Base-by-base conservation (phyloP, 2,113 vertebrate species). In the Periophthalmodon schlosseri region DNA sequence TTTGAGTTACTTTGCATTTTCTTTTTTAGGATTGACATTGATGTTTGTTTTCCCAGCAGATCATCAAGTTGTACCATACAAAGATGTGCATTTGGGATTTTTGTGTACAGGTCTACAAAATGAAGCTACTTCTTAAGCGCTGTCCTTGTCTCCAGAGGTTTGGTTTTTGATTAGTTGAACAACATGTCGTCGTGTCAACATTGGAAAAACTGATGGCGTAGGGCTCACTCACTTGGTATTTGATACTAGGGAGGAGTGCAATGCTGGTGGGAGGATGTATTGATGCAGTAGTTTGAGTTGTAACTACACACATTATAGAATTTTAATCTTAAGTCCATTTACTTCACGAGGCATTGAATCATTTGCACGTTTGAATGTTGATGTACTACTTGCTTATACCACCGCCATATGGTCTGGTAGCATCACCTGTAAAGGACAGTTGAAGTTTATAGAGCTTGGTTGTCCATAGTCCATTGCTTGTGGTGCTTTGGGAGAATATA, bases 41-140 rank as follows among this genome's bases (percentile, higher is more conserved):
- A 92, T 91, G 91, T 92, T 90, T 90, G 86, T 93, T 92, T 88
- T 93, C 89, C 90, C 94, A 90, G 91, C 93, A 88, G 90, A 91
- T 90, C 92, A 88, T 86, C 93, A 89, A 89, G 85, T 93, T 91
- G 89, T 92, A 86, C 92, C 91, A 74, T 91, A 86, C 82, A 86
- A 82, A 87, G 90, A 90, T 77, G 76, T 91, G 86, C 89, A 84
- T 92, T 90, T 89, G 86, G 84, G 90, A 88, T 89, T 80, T 92
- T 86, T 92, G 93, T 91, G 93, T 93, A 94, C 94, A 95, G 94
- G 93, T 95, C 94, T 95, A 94, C 93, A 94, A 94, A 94, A 93
- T 82, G 83, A 91, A 91, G 92, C 92, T 87, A 83, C 93, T 94
- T 94, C 94, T 94, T 92, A 86, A 81, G 89, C 90, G 84, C 85